Percentiles rank a stretch among this genome's conserved stretches.
Evolutionary conservation across 2,797 vertebrate species (phyloP).

Genomic region (Etheostoma perlongum): DNA sequence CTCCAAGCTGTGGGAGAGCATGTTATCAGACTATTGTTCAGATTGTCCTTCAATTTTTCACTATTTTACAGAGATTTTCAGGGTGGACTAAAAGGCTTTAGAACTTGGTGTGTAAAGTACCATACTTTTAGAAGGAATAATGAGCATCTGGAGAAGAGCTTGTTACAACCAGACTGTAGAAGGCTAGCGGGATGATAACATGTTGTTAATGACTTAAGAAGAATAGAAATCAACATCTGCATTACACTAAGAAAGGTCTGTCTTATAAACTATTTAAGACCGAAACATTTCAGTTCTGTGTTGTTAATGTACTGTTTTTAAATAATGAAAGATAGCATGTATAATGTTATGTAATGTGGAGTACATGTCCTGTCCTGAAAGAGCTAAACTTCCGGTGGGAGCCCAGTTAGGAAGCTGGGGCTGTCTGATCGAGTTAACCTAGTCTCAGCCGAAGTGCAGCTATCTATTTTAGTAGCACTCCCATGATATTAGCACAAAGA

Average conservation of each 20-base stretch:
- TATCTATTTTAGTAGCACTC: constrained; percentile 53
- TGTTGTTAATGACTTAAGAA: constrained; percentile 43
- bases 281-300: neutral
- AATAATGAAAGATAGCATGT: constrained; percentile 4
- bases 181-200: constrained; percentile 12
- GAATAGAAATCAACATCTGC: constrained; percentile 19
- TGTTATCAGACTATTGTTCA: constrained; percentile 68
- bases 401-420: constrained; percentile 3
- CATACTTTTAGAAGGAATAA: constrained; percentile 51
- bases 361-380: constrained; percentile 24
- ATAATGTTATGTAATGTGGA: constrained; percentile 4
- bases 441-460: constrained; percentile 36
- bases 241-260: neutral
- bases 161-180: constrained; percentile 19
- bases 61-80: constrained; percentile 55
- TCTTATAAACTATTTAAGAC: neutral
- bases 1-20: constrained; percentile 52
- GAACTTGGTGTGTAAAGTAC: constrained; percentile 51
- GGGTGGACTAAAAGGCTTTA: constrained; percentile 51
- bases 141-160: constrained; percentile 48
- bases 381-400: constrained; percentile 37
- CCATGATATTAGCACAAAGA: constrained; percentile 30
- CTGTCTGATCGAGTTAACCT: constrained; percentile 67
- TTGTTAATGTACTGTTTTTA: neutral
- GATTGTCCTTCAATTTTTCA: constrained; percentile 53